phyloP scores from a whole-genome alignment of 1,140 invertebrate genomes.

The Drosophila ambigua region DNA sequence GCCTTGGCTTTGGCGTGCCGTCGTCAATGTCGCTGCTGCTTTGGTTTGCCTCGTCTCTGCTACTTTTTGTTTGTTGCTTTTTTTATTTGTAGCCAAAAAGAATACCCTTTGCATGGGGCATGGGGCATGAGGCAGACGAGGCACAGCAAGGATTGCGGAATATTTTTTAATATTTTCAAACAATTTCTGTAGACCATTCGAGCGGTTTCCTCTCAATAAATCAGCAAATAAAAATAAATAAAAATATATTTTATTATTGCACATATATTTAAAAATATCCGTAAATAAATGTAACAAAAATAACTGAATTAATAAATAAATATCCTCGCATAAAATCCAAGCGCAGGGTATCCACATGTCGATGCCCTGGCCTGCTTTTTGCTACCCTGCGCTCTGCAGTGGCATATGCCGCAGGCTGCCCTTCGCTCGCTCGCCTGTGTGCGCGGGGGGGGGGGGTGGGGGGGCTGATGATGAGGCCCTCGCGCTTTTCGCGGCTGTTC shows the following conservation, averaged over 20 bases:
- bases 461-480: background rate
- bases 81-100: slow-evolving; percentile 20
- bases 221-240: no score
- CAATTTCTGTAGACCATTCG: no score
- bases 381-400: background rate
- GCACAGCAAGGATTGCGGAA: no score
- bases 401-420: slow-evolving; percentile 33
- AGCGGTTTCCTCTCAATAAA: no score
- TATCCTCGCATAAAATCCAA: no score
- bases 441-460: background rate
- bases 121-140: background rate
- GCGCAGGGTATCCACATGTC: background rate
- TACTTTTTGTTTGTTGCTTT: background rate
- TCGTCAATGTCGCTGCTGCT: slow-evolving; percentile 35
- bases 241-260: no score
- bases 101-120: background rate
- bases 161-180: no score
- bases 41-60: slow-evolving; percentile 7
- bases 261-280: no score
- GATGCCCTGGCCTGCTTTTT: background rate
- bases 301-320: no score
- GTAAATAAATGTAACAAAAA: no score
- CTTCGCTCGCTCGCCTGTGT: no score
- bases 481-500: slow-evolving; percentile 47
- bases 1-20: slow-evolving; percentile 54